Percentiles rank a stretch among this genome's conserved stretches.
Conservation (phyloP, 2,797 vertebrate species). For the Acridotheres tristis region DNA sequence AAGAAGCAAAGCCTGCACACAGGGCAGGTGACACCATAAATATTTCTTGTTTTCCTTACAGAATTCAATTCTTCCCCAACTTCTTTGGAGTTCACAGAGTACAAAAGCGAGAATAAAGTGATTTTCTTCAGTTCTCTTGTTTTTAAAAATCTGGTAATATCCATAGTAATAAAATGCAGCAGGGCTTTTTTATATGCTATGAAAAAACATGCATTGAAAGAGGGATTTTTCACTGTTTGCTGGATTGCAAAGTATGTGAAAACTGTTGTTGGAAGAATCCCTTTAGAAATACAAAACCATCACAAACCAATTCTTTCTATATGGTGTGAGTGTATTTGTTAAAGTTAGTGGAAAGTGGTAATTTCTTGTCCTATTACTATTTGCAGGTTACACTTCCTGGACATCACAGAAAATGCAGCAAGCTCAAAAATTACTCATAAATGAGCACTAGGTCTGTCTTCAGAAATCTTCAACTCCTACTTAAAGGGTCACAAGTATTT, state of each 20-base stretch:
- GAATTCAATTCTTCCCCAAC: not conserved
- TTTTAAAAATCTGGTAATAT: not conserved
- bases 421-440: not conserved
- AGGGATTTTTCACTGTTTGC: not conserved
- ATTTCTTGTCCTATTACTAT: not conserved
- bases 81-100: not conserved
- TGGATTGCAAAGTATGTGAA: rapidly evolving
- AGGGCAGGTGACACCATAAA: not conserved
- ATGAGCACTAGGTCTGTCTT: not conserved
- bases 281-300: not conserved
- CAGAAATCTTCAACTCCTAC: not conserved
- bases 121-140: not conserved
- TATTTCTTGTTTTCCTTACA: not conserved
- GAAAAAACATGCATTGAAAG: not conserved
- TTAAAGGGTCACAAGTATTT: not conserved
- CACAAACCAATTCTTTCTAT: not conserved
- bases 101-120: not conserved
- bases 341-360: not conserved
- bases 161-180: not conserved
- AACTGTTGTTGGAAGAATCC: not conserved
- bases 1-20: not conserved
- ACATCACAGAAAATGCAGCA: not conserved
- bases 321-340: not conserved
- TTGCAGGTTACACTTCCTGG: not conserved
- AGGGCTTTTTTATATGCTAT: not conserved